A percentile compares a stretch with the other conserved stretches of the same genome.
These are phyloP conservation scores for Zosterops japonicus DNA, from an alignment of 2,113 vertebrate species.

Conservation along the genomic window DNA sequence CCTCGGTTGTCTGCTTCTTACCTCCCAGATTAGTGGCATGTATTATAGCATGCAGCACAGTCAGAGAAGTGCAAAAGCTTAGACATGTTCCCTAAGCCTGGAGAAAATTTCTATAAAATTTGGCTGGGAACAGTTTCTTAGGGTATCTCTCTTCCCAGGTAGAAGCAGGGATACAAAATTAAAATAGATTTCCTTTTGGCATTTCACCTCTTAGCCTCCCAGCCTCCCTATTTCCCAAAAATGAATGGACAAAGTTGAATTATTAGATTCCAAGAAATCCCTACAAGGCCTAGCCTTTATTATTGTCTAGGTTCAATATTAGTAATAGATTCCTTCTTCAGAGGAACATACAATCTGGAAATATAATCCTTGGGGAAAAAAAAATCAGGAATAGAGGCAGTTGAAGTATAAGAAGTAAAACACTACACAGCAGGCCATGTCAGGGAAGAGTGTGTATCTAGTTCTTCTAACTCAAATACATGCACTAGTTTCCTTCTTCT, in stretches of 20 bases:
- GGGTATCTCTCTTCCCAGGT: not conserved
- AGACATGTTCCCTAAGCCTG: not conserved
- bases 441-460: not conserved
- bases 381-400: not conserved
- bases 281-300: not conserved
- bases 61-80: not conserved
- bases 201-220: not conserved
- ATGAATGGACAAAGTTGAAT: not conserved
- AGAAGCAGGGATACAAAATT: not conserved
- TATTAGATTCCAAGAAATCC: not conserved
- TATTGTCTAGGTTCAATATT: not conserved
- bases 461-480: not conserved
- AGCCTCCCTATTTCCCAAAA: not conserved
- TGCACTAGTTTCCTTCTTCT: not conserved
- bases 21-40: not conserved
- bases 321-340: not conserved
- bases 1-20: not conserved
- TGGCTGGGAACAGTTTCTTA: not conserved
- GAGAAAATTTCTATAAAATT: not conserved
- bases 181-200: not conserved
- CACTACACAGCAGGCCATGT: not conserved
- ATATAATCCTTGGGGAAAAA: not conserved
- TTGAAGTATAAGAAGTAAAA: not conserved
- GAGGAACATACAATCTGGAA: not conserved
- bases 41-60: not conserved